Conservation (phyloP, 2,888 invertebrate species). For the Ariolimax columbianus region DNA sequence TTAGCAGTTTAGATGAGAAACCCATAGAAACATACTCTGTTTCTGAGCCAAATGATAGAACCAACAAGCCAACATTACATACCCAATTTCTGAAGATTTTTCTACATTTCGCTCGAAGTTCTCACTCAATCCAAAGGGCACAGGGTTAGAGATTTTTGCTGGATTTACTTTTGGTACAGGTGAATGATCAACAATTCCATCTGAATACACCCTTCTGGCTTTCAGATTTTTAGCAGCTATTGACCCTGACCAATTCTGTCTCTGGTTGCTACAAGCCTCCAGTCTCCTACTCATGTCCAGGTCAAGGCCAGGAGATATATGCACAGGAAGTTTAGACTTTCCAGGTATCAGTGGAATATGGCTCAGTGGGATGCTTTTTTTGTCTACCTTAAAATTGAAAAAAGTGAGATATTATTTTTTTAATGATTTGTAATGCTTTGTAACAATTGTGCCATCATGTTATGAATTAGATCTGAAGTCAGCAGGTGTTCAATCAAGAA, state of each 20-base stretch:
- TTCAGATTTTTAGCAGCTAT: conserved; percentile 19
- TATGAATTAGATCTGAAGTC: too few relatives aligned
- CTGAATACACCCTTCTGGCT: conserved; percentile 24
- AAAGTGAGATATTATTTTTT: not conserved
- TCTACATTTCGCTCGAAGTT: not conserved
- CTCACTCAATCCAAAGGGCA: conserved; percentile 4
- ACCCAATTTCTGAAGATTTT: conserved; percentile 5
- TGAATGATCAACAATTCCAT: conserved; percentile 24
- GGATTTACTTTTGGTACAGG: not conserved
- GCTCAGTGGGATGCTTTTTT: conserved; percentile 62
- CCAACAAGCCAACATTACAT: not conserved
- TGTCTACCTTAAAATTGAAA: conserved; percentile 54
- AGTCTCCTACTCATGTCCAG: conserved; percentile 28
- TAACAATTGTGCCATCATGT: too few relatives aligned
- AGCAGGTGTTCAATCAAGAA: too few relatives aligned
- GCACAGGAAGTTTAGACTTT: conserved; percentile 63
- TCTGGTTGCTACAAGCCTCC: conserved; percentile 12
- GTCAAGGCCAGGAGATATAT: conserved; percentile 54
- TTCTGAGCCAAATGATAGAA: too few relatives aligned
- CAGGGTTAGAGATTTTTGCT: not conserved
- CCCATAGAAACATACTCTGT: too few relatives aligned
- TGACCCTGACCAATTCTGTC: conserved; percentile 45
- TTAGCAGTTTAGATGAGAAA: too few relatives aligned
- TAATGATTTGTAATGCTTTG: too few relatives aligned
- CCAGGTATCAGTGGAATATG: conserved; percentile 69